Conservation (phyloP, 92 coral and sea anemone species). For the Siderastrea radians region DNA sequence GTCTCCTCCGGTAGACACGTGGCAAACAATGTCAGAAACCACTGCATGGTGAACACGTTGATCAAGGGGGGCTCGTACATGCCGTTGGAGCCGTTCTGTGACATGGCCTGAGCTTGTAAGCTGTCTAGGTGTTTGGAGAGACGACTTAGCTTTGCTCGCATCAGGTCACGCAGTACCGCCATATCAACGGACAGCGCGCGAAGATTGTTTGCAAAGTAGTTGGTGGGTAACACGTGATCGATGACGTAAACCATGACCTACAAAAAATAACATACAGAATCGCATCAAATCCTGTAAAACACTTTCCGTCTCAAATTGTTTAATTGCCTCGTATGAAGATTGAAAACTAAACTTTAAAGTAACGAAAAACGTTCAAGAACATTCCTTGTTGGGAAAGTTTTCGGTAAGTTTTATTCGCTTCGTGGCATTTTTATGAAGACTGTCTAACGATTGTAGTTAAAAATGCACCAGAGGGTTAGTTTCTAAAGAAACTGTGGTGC, state of each 20-base stretch:
- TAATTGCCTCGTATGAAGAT: no score
- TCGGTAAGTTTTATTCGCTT: no score
- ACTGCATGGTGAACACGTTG: constrained; percentile 99
- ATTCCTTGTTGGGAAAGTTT: no score
- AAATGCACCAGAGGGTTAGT: no score
- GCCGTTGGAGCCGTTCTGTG: constrained; percentile 83
- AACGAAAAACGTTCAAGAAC: no score
- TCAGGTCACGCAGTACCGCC: constrained; percentile 97
- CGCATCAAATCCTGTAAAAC: not conserved
- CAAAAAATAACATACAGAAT: not conserved
- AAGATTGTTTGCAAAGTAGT: constrained; percentile 97
- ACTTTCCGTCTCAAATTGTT: no score
- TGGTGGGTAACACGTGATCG: constrained; percentile 95
- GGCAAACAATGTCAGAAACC: constrained; percentile 98
- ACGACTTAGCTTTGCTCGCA: constrained; percentile 90
- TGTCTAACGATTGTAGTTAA: no score
- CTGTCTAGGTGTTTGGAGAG: constrained; percentile 91
- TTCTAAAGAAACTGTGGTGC: no score
- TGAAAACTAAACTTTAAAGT: no score
- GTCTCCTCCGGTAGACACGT: constrained; percentile 98
- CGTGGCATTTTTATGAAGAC: no score
- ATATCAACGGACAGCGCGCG: constrained; percentile 98
- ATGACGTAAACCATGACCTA: constrained; percentile 98
- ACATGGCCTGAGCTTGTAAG: constrained; percentile 89
- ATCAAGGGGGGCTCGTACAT: constrained; percentile 97